These are phyloP conservation scores for Nerophis ophidion DNA, from an alignment of 2,113 vertebrate species.

Conservation along the genomic window DNA sequence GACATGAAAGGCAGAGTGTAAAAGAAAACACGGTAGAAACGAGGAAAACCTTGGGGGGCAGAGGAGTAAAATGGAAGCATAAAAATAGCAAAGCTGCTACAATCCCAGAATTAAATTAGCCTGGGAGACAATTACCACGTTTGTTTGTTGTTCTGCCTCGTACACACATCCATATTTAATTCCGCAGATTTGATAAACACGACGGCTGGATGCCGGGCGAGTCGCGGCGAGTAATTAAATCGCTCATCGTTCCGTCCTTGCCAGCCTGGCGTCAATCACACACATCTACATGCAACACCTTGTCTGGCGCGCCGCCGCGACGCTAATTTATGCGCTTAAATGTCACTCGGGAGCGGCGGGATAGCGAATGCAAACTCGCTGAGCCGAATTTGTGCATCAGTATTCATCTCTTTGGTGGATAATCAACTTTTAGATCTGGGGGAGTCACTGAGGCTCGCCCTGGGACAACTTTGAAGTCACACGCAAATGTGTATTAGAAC, in stretches of 20 bases:
- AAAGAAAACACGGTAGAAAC: conserved; percentile 37
- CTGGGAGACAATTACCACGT: conserved; percentile 75
- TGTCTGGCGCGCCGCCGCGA: conserved; percentile 58
- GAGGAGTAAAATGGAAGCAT: conserved; percentile 44
- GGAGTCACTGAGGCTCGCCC: conserved; percentile 31
- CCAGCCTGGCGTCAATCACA: conserved; percentile 65
- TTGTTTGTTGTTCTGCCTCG: conserved; percentile 68
- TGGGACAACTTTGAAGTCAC: not conserved
- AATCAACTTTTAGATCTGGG: conserved; percentile 51
- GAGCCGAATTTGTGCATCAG: conserved; percentile 45
- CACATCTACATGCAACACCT: conserved; percentile 62
- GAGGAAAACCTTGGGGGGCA: conserved; percentile 41
- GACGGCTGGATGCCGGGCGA: conserved; percentile 53
- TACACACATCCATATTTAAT: conserved; percentile 71
- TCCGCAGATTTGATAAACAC: conserved; percentile 69
- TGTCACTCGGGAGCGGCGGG: conserved; percentile 57
- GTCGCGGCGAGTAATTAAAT: conserved; percentile 65
- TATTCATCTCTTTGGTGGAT: conserved; percentile 45
- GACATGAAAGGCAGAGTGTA: conserved; percentile 42
- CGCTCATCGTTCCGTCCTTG: conserved; percentile 63
- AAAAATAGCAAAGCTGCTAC: conserved; percentile 64
- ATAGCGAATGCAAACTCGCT: conserved; percentile 61
- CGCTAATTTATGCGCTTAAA: conserved; percentile 72
- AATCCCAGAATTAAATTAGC: conserved; percentile 75
- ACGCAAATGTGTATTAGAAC: not conserved